These are phyloP conservation scores for Apodemus agrarius DNA, from an alignment of 2,797 vertebrate species.

Conservation along the genomic window DNA sequence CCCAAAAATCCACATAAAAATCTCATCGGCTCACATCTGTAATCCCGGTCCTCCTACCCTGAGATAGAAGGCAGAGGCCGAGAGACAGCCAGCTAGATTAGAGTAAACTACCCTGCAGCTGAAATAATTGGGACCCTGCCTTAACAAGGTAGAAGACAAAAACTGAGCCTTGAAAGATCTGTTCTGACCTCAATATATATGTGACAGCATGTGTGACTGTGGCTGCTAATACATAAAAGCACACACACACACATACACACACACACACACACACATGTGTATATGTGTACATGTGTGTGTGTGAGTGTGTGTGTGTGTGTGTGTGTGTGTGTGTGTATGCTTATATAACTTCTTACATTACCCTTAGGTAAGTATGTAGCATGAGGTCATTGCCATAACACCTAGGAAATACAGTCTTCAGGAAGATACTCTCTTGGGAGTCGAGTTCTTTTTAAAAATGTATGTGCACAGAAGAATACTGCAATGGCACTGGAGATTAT, in stretches of 20 bases:
- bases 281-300: no score
- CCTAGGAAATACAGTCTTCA: not conserved
- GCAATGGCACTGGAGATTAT: no score
- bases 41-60: not conserved
- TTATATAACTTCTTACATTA: not conserved
- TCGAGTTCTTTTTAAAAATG: not conserved
- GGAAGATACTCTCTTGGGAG: not conserved
- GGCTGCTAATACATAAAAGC: not conserved
- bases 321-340: not conserved
- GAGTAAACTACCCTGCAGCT: not conserved
- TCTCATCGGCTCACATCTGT: not conserved
- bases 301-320: no score
- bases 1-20: not conserved
- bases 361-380: not conserved
- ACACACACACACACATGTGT: no score
- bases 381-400: not conserved
- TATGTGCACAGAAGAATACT: no score
- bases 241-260: no score
- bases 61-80: not conserved
- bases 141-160: not conserved
- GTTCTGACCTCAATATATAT: not conserved
- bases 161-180: not conserved
- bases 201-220: not conserved
- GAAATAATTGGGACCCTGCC: not conserved
- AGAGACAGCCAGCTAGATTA: not conserved